phyloP scores from a whole-genome alignment of 1,140 invertebrate species.

The Papilio dardanus region DNA sequence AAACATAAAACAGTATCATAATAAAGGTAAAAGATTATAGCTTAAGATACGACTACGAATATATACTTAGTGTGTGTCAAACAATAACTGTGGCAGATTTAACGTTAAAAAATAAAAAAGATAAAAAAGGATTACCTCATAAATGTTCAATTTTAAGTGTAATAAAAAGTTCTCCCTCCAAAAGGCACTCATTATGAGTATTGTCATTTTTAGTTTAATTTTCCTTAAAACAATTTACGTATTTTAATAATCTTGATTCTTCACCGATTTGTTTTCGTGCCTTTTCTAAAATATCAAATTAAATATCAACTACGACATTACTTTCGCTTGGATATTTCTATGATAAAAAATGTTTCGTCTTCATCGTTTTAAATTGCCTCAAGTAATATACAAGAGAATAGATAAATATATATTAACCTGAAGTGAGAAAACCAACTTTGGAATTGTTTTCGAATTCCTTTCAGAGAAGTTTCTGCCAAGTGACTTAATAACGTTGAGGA shows the following conservation, averaged over 20 bases:
- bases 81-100: neutral
- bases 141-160: too few relatives aligned
- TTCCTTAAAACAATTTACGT: too few relatives aligned
- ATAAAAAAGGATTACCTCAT: neutral
- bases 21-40: slow-evolving; percentile 5
- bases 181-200: too few relatives aligned
- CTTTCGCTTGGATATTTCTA: neutral
- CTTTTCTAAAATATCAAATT: neutral
- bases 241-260: too few relatives aligned
- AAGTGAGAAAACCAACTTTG: slow-evolving; percentile 23
- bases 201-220: too few relatives aligned
- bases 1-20: slow-evolving; percentile 29
- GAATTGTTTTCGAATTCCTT: slow-evolving; percentile 33
- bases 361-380: neutral
- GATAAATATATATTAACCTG: slow-evolving; percentile 30
- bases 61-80: neutral
- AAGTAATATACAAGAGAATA: slow-evolving; percentile 19
- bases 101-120: neutral
- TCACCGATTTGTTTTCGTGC: neutral
- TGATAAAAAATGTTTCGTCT: neutral
- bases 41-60: too few relatives aligned
- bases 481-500: slow-evolving; percentile 34
- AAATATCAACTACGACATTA: neutral
- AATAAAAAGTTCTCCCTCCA: too few relatives aligned
- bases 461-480: slow-evolving; percentile 28